Evolutionary conservation across 2,113 vertebrate genomes (phyloP).

Genomic region (Procapra przewalskii): DNA sequence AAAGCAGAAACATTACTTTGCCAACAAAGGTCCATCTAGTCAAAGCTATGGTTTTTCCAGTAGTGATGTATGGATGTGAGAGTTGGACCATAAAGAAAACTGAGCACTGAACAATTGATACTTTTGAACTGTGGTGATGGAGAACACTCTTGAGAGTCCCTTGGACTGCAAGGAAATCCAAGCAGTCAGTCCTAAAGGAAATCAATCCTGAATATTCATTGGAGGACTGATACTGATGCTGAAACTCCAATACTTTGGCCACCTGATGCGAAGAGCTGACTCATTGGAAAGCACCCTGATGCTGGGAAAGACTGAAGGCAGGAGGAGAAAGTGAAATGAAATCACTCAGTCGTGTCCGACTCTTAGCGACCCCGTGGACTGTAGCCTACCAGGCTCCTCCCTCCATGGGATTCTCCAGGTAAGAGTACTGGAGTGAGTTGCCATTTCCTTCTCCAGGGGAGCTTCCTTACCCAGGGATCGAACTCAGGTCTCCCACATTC

Average conservation of each 20-base stretch:
- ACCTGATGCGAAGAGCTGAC: background rate
- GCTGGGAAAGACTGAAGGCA: background rate
- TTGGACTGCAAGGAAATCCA: background rate
- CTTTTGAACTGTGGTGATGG: background rate
- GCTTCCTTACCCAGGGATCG: no score
- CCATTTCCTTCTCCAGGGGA: no score
- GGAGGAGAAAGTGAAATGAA: background rate
- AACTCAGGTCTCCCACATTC: fast-evolving
- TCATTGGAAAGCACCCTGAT: background rate
- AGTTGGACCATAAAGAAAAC: background rate
- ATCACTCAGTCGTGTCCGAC: no score
- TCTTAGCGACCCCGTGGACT: no score
- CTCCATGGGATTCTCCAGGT: no score
- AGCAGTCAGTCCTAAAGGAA: background rate
- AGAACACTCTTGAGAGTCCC: background rate
- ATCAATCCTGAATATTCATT: background rate
- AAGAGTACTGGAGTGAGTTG: no score
- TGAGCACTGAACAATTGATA: background rate
- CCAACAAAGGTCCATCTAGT: background rate
- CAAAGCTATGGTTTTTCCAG: background rate
- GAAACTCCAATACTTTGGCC: background rate
- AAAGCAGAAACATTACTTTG: background rate
- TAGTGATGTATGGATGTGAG: background rate
- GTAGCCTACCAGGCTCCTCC: no score
- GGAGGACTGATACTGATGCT: background rate